A percentile compares a stretch with the other conserved stretches of the same genome.
phyloP scores from a whole-genome alignment of 2,888 invertebrate genomes.

The Stenodera caucasica region DNA sequence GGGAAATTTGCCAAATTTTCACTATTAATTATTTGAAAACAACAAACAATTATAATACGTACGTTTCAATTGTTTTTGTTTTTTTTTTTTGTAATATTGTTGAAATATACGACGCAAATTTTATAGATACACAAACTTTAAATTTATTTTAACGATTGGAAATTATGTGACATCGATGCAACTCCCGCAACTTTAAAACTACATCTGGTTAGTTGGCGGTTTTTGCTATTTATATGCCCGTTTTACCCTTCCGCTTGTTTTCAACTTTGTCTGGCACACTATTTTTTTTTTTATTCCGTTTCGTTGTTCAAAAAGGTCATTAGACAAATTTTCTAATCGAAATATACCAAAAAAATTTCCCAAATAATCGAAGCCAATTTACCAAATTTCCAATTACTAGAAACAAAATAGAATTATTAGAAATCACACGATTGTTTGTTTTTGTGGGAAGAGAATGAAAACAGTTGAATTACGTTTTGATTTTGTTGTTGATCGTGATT shows the following conservation, averaged over 20 bases:
- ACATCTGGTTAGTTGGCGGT: neutral
- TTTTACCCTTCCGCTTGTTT: constrained; percentile 4
- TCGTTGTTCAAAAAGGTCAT: too few relatives aligned
- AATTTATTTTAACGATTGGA: too few relatives aligned
- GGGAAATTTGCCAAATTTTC: neutral
- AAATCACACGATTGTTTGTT: too few relatives aligned
- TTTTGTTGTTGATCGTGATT: constrained; percentile 52
- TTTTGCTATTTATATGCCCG: constrained; percentile 8
- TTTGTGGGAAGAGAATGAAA: constrained; percentile 3
- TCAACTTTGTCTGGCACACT: constrained; percentile 10
- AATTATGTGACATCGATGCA: constrained; percentile 10
- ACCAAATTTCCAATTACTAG: neutral
- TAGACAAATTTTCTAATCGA: too few relatives aligned
- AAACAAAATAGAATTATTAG: constrained; percentile 6
- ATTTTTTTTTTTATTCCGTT: too few relatives aligned
- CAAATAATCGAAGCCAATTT: constrained; percentile 32
- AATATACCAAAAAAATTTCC: too few relatives aligned
- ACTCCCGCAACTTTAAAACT: neutral
- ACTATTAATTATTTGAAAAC: too few relatives aligned
- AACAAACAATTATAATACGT: constrained; percentile 11
- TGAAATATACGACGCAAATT: too few relatives aligned
- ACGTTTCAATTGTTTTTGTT: too few relatives aligned
- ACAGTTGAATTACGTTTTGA: constrained; percentile 2
- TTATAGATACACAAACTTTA: too few relatives aligned
- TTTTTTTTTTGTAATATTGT: too few relatives aligned